Percentiles rank a stretch among this genome's conserved stretches.
These are phyloP conservation scores for Hypena proboscidalis DNA, from an alignment of 2,888 invertebrate species.

Conservation along the genomic window DNA sequence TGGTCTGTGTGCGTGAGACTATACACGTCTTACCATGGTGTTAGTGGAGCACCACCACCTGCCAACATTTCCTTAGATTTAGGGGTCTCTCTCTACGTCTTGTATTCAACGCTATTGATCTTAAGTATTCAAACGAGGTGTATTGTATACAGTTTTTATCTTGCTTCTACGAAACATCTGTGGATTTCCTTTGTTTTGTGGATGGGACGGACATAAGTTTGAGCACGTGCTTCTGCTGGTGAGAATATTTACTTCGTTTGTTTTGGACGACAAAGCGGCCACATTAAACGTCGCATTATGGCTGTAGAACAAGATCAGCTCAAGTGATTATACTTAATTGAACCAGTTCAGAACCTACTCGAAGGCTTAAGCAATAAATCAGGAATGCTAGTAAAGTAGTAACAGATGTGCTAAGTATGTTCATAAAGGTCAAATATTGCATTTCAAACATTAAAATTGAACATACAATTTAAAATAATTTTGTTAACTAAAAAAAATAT, in stretches of 20 bases:
- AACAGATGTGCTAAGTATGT: too few species aligned
- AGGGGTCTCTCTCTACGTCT: constrained; percentile 42
- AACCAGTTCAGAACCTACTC: too few species aligned
- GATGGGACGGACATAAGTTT: constrained; percentile 39
- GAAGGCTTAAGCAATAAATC: too few species aligned
- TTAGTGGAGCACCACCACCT: constrained; percentile 41
- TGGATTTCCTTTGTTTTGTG: constrained; percentile 59
- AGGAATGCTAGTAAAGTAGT: too few species aligned
- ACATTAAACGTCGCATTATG: constrained; percentile 12
- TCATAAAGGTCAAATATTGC: too few species aligned
- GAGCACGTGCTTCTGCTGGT: constrained; percentile 66
- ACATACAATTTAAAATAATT: too few species aligned
- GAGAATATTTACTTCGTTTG: constrained; percentile 41
- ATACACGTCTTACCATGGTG: constrained; percentile 16
- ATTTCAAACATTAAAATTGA: too few species aligned
- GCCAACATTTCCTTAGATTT: constrained; percentile 36
- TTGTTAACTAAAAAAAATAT: too few species aligned
- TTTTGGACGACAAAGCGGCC: constrained; percentile 2
- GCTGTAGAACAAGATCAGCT: too few species aligned
- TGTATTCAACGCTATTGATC: constrained; percentile 59
- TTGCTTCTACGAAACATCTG: constrained; percentile 65
- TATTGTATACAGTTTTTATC: constrained; percentile 56
- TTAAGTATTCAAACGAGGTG: constrained; percentile 47
- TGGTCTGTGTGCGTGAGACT: constrained; percentile 40
- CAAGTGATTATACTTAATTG: too few species aligned